A percentile compares a stretch with the other conserved stretches of the same genome.
phyloP scores from a whole-genome alignment of 2,888 invertebrate genomes.

The Aethes cnicana region DNA sequence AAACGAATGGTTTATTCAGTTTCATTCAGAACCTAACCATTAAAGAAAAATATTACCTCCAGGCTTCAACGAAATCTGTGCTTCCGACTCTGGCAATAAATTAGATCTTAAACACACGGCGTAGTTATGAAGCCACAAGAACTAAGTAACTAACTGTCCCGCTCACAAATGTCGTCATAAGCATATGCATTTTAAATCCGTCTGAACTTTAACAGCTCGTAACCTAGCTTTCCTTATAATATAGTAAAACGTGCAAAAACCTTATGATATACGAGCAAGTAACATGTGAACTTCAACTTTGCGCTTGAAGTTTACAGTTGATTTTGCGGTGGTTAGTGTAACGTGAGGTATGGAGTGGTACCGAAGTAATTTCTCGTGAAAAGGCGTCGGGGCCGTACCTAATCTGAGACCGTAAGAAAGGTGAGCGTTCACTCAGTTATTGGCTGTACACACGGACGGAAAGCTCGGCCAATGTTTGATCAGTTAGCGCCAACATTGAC shows the following conservation, averaged over 20 bases:
- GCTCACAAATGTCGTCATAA: constrained; percentile 3
- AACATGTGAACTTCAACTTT: not conserved
- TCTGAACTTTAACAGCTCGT: constrained; percentile 5
- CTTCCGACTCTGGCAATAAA: too few species aligned
- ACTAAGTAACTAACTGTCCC: not conserved
- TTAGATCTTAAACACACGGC: too few species aligned
- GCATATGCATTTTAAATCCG: constrained; percentile 1
- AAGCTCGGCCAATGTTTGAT: constrained; percentile 4
- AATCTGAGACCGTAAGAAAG: constrained; percentile 59
- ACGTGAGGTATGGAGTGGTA: constrained; percentile 38
- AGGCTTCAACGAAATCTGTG: too few species aligned
- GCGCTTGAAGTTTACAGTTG: too few species aligned
- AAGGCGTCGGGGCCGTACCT: constrained; percentile 57
- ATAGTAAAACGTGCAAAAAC: constrained; percentile 5
- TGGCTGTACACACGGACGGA: constrained; percentile 41
- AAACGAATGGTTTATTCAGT: too few species aligned
- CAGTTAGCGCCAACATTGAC: too few species aligned
- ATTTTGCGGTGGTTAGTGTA: constrained; percentile 21
- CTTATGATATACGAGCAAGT: constrained; percentile 16
- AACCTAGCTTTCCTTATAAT: not conserved
- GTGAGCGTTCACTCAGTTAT: constrained; percentile 50
- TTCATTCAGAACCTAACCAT: too few species aligned
- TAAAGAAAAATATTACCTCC: too few species aligned
- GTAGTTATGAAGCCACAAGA: too few species aligned
- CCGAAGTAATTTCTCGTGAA: constrained; percentile 56